Evolutionary conservation across 2,797 vertebrate genomes (phyloP).

Genomic region (Crocodylus rhombifer): DNA sequence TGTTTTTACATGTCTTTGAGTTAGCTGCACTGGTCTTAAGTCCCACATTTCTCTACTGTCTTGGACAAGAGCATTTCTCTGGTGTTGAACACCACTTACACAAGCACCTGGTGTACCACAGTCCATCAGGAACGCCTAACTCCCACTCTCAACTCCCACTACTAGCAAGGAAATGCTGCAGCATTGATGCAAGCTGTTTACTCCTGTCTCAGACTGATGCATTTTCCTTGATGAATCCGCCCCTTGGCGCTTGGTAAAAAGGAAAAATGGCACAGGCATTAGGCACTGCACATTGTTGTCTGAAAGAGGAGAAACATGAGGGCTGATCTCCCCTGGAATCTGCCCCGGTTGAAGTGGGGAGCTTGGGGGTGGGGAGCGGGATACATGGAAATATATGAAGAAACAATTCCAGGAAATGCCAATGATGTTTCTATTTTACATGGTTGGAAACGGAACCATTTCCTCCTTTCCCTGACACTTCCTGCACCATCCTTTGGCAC

Average conservation of each 20-base stretch:
- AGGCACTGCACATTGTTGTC: background rate
- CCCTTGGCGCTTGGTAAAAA: rapidly evolving
- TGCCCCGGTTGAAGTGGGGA: background rate
- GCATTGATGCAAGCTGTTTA: background rate
- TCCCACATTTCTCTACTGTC: background rate
- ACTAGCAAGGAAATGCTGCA: background rate
- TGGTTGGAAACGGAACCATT: background rate
- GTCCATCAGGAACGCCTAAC: background rate
- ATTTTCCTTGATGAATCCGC: background rate
- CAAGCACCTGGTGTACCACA: slow-evolving; percentile 1
- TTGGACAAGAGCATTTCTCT: slow-evolving; percentile 46
- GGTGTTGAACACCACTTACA: background rate
- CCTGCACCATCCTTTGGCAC: background rate
- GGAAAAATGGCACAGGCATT: background rate
- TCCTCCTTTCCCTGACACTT: background rate
- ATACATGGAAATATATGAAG: background rate
- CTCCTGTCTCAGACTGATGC: background rate
- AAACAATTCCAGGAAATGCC: background rate
- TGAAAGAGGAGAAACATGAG: background rate
- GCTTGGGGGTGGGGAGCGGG: background rate
- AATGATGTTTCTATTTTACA: background rate
- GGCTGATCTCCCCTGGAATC: background rate
- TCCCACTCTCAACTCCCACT: slow-evolving; percentile 37
- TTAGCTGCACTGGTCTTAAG: slow-evolving; percentile 63
- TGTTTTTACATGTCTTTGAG: background rate